These are phyloP conservation scores for Abscondita cerata DNA, from an alignment of 2,888 invertebrate genomes.

Conservation along the genomic window DNA sequence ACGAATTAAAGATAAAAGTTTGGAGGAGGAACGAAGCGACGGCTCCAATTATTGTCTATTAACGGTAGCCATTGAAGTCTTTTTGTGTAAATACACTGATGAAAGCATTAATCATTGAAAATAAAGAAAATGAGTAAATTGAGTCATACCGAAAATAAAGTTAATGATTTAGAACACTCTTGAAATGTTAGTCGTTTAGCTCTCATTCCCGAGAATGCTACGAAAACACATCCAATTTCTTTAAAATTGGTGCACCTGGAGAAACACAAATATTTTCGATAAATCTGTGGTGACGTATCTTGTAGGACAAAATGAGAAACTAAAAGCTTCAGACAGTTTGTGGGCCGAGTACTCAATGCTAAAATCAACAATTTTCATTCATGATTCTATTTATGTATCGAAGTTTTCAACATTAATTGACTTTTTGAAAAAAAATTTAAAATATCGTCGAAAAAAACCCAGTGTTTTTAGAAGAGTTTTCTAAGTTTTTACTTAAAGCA, in stretches of 20 bases:
- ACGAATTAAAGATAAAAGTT: too few species aligned
- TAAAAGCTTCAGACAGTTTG: conserved; percentile 28
- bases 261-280: neutral
- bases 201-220: neutral
- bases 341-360: conserved; percentile 33
- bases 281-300: conserved; percentile 21
- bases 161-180: too few species aligned
- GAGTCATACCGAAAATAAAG: too few species aligned
- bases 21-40: too few species aligned
- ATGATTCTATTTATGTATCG: conserved; percentile 9
- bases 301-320: conserved; percentile 24
- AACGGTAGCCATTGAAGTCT: too few species aligned
- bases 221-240: neutral
- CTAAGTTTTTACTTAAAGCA: too few species aligned
- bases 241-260: neutral
- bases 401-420: neutral
- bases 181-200: too few species aligned
- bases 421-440: neutral
- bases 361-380: conserved; percentile 38
- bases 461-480: conserved; percentile 1
- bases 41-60: too few species aligned
- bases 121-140: too few species aligned
- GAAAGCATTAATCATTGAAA: too few species aligned
- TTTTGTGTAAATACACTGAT: too few species aligned
- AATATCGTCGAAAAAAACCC: neutral